Conservation (phyloP, 2,888 invertebrate species). For the Strigamia crassipes region DNA sequence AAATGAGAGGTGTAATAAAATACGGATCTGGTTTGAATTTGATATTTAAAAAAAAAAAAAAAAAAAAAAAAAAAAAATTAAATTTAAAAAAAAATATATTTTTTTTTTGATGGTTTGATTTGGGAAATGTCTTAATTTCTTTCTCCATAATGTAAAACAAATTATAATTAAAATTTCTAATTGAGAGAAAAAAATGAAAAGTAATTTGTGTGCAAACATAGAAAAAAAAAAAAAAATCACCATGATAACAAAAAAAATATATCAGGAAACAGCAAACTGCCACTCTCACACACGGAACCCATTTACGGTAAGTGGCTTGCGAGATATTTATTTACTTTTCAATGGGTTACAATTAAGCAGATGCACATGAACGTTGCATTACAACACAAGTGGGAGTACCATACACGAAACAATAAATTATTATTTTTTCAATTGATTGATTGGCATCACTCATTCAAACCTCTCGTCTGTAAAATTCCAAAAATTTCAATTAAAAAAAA, state of each 20-base stretch:
- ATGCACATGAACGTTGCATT: neutral
- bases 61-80: neutral
- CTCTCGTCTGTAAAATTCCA: neutral
- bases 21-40: conserved; percentile 21
- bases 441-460: conserved; percentile 4
- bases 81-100: too few relatives aligned
- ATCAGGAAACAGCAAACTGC: conserved; percentile 4
- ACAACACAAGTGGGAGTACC: neutral
- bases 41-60: neutral
- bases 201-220: neutral
- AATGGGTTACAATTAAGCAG: conserved; percentile 21
- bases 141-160: too few relatives aligned
- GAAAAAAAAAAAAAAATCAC: neutral
- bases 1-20: conserved; percentile 21
- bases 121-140: too few relatives aligned
- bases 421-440: neutral
- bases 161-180: too few relatives aligned
- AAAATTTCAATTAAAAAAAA: neutral
- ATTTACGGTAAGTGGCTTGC: conserved; percentile 11
- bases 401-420: neutral
- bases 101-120: too few relatives aligned
- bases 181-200: too few relatives aligned
- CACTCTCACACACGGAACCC: conserved; percentile 16
- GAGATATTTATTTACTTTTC: conserved; percentile 16
- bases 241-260: neutral